Evolutionary conservation across 2,113 vertebrate species (phyloP), one percentile per base, ranked within the genome.

Genomic region (Herpetotheres cachinnans): DNA sequence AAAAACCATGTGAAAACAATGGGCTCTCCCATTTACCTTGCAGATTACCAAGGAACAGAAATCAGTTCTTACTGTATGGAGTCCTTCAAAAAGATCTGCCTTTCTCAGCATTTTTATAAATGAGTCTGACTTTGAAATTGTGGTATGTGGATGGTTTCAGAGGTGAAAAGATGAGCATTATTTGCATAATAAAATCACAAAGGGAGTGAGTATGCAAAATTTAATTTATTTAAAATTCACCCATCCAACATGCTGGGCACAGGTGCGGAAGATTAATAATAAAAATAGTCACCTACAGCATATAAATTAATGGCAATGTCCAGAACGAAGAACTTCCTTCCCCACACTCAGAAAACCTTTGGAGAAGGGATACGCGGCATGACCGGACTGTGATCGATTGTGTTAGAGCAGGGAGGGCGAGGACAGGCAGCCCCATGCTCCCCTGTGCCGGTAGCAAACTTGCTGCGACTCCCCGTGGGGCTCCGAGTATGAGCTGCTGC

Each of bases 171-270:
- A 97, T 90, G 93, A 96, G 34, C 67, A 27, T 76, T 96, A 93
- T 97, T 97, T 97, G 96, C 96, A 97, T 97, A 98, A 97, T 95
- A 96, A 97, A 97, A 96, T 96, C 96, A 96, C 94, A 95, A 95
- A 97, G 86, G 54, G 56, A 95, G 85, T 86, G 90, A 96, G 88
- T 90, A 81, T 97, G 93, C 96, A 96, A 91, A 94, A 96, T 95
- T 56, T 97, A 95, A 96, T 97, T 94, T 94, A 90, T 97, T 98
- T 98, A 97, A 97, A 97, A 97, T 96, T 96, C 95, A 84, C 65
- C 84, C 65, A 90, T 91, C 95, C 81, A 83, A 77, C 74, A 80
- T 82, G 61, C 95, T 95, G 90, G 93, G 81, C 93, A 86, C 34
- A 97, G 86, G 94, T 97, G 82, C 36, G 4, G 66, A 90, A 95